phyloP scores from a whole-genome alignment of 2,888 invertebrate genomes.

The Apamea sordens region DNA sequence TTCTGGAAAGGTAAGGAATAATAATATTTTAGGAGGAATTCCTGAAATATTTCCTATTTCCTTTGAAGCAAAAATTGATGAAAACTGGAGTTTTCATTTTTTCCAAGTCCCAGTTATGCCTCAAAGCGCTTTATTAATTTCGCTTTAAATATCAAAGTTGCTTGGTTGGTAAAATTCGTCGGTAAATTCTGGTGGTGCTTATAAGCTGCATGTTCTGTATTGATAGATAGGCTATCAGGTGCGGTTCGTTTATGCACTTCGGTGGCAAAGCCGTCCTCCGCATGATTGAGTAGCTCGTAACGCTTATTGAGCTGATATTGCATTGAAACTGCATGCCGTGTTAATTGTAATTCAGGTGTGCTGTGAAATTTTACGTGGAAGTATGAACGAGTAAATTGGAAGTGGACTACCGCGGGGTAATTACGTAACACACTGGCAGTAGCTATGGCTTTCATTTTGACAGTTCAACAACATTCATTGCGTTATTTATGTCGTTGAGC shows the following conservation, averaged over 20 bases:
- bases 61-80: slow-evolving; percentile 25
- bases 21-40: not conserved
- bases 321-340: slow-evolving; percentile 31
- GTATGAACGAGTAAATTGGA: not conserved
- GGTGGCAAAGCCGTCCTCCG: slow-evolving; percentile 35
- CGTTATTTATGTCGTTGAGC: not conserved
- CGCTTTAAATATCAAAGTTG: slow-evolving; percentile 40
- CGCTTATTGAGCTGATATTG: slow-evolving; percentile 46
- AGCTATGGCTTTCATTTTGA: not conserved
- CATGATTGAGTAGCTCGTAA: slow-evolving; percentile 54
- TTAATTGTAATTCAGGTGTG: slow-evolving; percentile 43
- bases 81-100: slow-evolving; percentile 20
- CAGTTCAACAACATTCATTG: not conserved
- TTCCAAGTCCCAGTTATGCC: slow-evolving; percentile 25
- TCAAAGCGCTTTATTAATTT: slow-evolving; percentile 42
- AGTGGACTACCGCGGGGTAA: not conserved
- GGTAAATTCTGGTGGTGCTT: slow-evolving; percentile 24
- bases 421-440: not conserved
- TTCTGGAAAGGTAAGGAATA: slow-evolving; percentile 1
- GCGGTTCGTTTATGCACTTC: slow-evolving; percentile 46
- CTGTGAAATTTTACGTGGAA: not conserved
- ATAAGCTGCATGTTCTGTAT: slow-evolving; percentile 35
- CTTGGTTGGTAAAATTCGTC: slow-evolving; percentile 26
- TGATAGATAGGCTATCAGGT: slow-evolving; percentile 36
- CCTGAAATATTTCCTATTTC: too few species aligned